Conservation (phyloP, 2,888 invertebrate species). For the Nysson spinosus region DNA sequence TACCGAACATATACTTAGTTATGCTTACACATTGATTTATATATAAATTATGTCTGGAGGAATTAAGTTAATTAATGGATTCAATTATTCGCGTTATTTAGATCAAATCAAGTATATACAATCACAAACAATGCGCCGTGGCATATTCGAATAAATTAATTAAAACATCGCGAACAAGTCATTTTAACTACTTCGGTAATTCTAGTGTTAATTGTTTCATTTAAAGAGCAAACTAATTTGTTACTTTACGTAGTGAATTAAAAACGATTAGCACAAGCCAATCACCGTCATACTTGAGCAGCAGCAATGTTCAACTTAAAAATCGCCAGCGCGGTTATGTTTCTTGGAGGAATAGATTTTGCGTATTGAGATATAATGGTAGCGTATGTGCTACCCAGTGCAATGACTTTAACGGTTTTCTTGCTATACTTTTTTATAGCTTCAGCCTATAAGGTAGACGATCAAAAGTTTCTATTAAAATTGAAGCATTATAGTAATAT, state of each 20-base stretch:
- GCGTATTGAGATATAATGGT: slow-evolving; percentile 42
- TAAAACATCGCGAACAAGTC: no score
- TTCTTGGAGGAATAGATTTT: slow-evolving; percentile 42
- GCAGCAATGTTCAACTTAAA: slow-evolving; percentile 36
- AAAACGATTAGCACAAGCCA: no score
- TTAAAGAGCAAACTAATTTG: no score
- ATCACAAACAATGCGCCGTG: no score
- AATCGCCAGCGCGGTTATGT: slow-evolving; percentile 46
- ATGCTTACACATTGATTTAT: no score
- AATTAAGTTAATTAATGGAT: neutral
- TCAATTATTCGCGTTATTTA: neutral
- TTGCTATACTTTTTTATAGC: slow-evolving; percentile 50
- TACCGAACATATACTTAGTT: no score
- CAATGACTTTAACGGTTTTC: slow-evolving; percentile 43
- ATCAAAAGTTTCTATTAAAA: neutral
- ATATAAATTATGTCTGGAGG: no score
- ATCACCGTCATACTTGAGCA: slow-evolving; percentile 33
- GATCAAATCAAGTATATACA: no score
- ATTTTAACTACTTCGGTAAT: no score
- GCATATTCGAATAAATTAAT: no score
- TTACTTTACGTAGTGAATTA: no score
- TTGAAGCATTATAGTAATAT: neutral
- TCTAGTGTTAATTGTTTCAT: no score
- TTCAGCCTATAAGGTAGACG: slow-evolving; percentile 36
- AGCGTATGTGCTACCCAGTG: slow-evolving; percentile 44